phyloP scores from a whole-genome alignment of 92 coral and sea anemone genomes.

The Palythoa heliodiscus region DNA sequence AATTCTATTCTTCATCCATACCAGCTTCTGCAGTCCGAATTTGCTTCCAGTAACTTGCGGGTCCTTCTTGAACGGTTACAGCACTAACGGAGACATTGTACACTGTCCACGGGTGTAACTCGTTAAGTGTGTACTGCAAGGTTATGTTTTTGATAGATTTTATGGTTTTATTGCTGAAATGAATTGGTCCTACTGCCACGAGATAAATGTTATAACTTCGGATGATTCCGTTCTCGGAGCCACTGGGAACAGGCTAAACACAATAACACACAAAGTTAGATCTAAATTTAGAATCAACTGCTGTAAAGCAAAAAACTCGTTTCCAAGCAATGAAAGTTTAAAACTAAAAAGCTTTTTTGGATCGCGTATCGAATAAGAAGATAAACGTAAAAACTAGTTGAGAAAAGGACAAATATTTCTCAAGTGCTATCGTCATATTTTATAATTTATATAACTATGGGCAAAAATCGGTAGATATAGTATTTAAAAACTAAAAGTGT shows the following conservation, averaged over 20 bases:
- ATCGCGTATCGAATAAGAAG: background rate
- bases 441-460: too few relatives aligned
- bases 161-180: slow-evolving; percentile 30
- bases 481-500: too few relatives aligned
- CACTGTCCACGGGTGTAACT: slow-evolving; percentile 72
- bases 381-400: too few relatives aligned
- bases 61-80: slow-evolving; percentile 77
- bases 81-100: slow-evolving; percentile 87
- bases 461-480: too few relatives aligned
- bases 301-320: background rate
- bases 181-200: slow-evolving; percentile 63
- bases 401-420: too few relatives aligned
- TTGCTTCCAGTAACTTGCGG: slow-evolving; percentile 64
- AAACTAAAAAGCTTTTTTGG: background rate
- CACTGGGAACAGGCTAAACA: slow-evolving; percentile 66
- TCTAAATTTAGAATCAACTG: background rate
- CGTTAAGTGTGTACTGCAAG: slow-evolving; percentile 51
- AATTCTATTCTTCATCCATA: slow-evolving; percentile 26
- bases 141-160: slow-evolving; percentile 45
- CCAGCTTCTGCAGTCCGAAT: slow-evolving; percentile 86
- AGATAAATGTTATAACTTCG: slow-evolving; percentile 58
- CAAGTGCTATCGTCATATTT: too few relatives aligned
- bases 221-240: slow-evolving; percentile 79
- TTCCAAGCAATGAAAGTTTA: background rate
- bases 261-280: background rate